Base-by-base conservation (phyloP, 1,140 invertebrate genomes). In the Heliconius melpomene region DNA sequence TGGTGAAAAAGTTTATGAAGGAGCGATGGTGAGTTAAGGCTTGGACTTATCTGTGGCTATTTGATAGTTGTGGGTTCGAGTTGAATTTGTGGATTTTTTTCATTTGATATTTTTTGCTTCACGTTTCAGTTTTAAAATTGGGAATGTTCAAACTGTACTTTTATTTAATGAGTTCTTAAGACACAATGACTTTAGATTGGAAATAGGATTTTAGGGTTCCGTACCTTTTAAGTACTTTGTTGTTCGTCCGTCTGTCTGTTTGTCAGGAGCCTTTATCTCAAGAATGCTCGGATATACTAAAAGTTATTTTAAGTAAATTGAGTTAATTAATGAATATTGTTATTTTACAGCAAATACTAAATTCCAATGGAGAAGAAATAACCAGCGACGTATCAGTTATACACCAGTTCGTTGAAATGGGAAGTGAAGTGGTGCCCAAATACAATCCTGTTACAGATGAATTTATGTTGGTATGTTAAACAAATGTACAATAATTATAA, bases 391-490 rank as follows among this genome's bases (percentile, higher is more conserved):
- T 99, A 1, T 95, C 95, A 46, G 96, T 96, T 46, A 95, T 97
- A 6, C 98, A 99, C 91, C 97, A 98, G 87, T 98, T 96, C 88
- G 96, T 98, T 3, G 95, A 98, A 79, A 98, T 99, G 97, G 95
- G 97, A 3, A 95, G 96, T 57, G 95, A 96, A 83, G 93, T 88
- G 29, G 95, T 95, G 2, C 92, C 94, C 18, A 95, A 95, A 76
- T 96, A 96, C 79, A 96, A 96, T 82, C 92, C 95, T 2, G 90
- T 95, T 5, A 93, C 90, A 2, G 90, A 90, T 32, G 93, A 88
- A 20, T 87, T 94, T 82, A 73, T 88, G 66, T 72, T 72, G 73
- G 91, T 91, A 54, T 50, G 46, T 82, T 29, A 16, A 5, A 5
- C 2, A 66, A 26, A 29, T 23, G 9, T 26, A 23, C 23, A 23